These are phyloP conservation scores for Apis laboriosa DNA, from an alignment of 1,140 invertebrate species.

Conservation along the genomic window DNA sequence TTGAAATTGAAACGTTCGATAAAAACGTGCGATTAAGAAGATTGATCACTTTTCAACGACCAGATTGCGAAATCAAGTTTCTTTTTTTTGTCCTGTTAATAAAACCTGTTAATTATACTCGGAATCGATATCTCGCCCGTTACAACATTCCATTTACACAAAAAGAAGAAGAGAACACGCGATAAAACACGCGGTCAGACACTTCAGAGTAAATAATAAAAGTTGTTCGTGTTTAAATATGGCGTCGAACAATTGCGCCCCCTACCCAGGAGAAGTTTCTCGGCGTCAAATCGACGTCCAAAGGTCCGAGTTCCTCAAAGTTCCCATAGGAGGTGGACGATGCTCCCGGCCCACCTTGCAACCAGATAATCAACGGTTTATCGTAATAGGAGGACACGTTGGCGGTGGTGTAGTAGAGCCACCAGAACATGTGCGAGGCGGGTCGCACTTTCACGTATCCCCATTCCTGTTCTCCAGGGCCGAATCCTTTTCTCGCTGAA, in stretches of 20 bases:
- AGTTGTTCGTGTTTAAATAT: too few relatives aligned
- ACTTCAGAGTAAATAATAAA: too few relatives aligned
- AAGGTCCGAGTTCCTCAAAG: constrained; percentile 89
- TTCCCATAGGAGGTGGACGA: constrained; percentile 90
- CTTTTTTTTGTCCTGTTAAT: too few relatives aligned
- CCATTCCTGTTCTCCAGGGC: constrained; percentile 86
- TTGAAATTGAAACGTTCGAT: background rate
- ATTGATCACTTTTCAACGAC: background rate
- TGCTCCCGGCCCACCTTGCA: constrained; percentile 89
- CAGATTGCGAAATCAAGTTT: background rate
- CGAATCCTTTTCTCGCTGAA: constrained; percentile 77
- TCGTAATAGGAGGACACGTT: constrained; percentile 81
- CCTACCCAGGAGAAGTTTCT: constrained; percentile 89
- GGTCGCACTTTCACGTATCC: constrained; percentile 85
- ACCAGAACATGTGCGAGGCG: constrained; percentile 91
- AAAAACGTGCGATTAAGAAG: background rate
- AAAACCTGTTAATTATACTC: too few relatives aligned
- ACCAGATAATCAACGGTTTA: constrained; percentile 88
- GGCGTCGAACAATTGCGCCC: too few relatives aligned
- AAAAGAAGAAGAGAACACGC: background rate
- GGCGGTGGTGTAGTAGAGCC: constrained; percentile 88
- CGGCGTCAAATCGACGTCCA: constrained; percentile 84
- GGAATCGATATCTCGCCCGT: too few relatives aligned
- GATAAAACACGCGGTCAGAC: too few relatives aligned
- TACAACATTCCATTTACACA: background rate